Evolutionary conservation across 2,797 vertebrate genomes (phyloP).

Genomic region (Gambelia wislizenii): DNA sequence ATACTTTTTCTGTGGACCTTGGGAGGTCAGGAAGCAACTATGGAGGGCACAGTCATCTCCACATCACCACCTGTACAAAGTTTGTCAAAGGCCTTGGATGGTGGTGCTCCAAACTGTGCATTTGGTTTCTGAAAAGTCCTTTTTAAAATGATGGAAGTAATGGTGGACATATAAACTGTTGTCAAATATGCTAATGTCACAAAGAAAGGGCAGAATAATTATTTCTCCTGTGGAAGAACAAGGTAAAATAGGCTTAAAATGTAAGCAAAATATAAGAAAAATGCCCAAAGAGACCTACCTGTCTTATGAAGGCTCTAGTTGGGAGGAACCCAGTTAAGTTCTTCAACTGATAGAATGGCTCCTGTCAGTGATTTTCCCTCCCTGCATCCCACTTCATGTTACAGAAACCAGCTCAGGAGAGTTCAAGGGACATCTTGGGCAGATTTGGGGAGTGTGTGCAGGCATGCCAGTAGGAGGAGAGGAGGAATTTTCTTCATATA

Average conservation of each 20-base stretch:
- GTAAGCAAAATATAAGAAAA: neutral
- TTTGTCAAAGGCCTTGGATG: neutral
- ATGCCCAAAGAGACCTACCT: neutral
- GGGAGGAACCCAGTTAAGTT: too few species aligned
- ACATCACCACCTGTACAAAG: too few species aligned
- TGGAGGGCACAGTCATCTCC: neutral
- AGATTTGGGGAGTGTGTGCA: too few species aligned
- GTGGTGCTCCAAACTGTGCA: neutral
- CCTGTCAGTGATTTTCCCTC: too few species aligned
- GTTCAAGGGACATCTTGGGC: too few species aligned
- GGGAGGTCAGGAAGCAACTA: neutral
- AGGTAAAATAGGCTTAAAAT: neutral
- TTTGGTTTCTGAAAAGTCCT: neutral
- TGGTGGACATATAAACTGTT: neutral
- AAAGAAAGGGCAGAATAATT: neutral
- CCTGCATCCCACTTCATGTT: too few species aligned
- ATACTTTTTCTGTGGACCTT: neutral
- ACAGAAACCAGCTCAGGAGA: too few species aligned
- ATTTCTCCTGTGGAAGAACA: neutral
- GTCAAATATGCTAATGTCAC: neutral
- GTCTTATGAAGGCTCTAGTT: neutral
- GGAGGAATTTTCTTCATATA: too few species aligned
- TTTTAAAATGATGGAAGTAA: neutral
- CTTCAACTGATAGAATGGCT: too few species aligned
- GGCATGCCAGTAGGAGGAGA: too few species aligned